Conservation (phyloP, 2,797 vertebrate genomes). For the Alectoris magna region DNA sequence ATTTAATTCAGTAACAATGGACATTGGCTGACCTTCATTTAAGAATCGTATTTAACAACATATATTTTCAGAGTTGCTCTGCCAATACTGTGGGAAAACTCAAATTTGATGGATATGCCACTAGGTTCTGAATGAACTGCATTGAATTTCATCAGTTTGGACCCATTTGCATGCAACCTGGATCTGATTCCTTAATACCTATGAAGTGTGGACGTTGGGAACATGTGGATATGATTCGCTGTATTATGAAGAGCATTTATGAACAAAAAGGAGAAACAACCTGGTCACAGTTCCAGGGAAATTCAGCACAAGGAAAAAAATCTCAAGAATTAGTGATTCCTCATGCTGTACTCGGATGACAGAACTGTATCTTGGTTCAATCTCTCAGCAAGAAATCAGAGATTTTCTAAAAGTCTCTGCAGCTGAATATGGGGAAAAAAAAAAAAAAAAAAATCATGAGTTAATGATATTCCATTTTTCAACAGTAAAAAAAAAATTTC, state of each 20-base stretch:
- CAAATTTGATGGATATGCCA: not conserved
- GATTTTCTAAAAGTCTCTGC: constrained; percentile 16
- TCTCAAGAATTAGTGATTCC: not conserved
- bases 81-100: not conserved
- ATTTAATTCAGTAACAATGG: not conserved
- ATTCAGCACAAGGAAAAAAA: not conserved
- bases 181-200: constrained; percentile 12
- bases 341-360: not conserved
- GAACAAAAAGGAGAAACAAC: constrained; percentile 15
- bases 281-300: not conserved
- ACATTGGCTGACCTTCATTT: not conserved
- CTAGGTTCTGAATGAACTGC: not conserved
- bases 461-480: not conserved
- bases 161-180: not conserved
- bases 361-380: not conserved
- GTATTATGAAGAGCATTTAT: not conserved
- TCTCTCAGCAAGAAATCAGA: not conserved
- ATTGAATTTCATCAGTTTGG: constrained; percentile 7
- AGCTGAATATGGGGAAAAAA: not conserved
- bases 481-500: not conserved
- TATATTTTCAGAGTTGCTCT: not conserved
- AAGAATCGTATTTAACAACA: not conserved
- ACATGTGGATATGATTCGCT: constrained; percentile 22
- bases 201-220: not conserved
- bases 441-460: not conserved